phyloP scores from a whole-genome alignment of 2,113 vertebrate genomes.

The Myotis yumanensis region DNA sequence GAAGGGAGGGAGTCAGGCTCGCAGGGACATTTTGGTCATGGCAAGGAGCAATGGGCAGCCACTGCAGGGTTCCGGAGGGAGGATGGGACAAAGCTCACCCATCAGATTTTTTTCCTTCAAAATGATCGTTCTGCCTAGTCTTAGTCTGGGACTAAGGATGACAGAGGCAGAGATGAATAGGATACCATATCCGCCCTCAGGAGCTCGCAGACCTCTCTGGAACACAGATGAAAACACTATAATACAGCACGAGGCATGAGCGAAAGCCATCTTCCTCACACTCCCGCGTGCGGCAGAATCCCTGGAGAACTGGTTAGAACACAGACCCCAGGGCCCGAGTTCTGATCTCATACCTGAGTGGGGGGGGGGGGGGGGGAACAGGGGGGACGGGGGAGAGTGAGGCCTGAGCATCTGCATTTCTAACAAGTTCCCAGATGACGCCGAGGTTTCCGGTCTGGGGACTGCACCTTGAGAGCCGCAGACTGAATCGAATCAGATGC shows the following conservation, averaged over 20 bases:
- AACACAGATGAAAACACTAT: background rate
- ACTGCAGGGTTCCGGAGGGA: background rate
- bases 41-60: background rate
- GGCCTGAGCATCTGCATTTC: background rate
- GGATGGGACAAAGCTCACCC: background rate
- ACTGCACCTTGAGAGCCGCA: background rate
- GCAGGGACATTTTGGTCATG: background rate
- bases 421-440: background rate
- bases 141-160: background rate
- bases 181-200: no score
- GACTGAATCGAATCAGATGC: background rate
- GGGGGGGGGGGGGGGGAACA: accelerated
- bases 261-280: background rate
- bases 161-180: background rate
- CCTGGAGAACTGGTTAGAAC: background rate
- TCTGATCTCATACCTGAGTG: background rate
- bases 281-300: accelerated
- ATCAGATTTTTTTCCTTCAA: background rate
- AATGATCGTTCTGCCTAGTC: background rate
- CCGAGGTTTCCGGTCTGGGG: background rate
- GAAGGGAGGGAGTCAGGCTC: background rate
- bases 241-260: accelerated
- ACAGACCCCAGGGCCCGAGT: background rate
- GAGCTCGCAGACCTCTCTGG: background rate
- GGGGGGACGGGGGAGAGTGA: background rate